Conservation (phyloP, 2,797 vertebrate species). For the Heterohyrax brucei region DNA sequence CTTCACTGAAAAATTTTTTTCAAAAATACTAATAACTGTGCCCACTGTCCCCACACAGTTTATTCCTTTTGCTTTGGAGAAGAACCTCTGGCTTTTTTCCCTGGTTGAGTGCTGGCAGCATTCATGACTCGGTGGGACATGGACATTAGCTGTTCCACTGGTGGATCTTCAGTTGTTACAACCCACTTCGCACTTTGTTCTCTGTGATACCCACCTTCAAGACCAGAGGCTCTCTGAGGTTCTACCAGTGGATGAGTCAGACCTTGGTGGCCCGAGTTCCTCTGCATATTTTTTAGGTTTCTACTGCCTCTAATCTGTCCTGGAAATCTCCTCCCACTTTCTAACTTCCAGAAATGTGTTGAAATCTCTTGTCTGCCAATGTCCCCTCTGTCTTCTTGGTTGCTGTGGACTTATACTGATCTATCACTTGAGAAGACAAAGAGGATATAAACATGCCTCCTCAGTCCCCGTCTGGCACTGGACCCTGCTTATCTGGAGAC, state of each 20-base stretch:
- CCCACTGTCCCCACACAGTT: not conserved
- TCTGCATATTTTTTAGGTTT: not conserved
- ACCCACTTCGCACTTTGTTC: not conserved
- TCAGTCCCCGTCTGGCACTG: not conserved
- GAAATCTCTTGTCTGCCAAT: not conserved
- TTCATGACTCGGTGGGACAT: not conserved
- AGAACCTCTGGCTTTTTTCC: not conserved
- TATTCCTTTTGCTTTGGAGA: not conserved
- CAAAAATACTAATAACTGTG: too few species aligned
- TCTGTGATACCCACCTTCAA: not conserved
- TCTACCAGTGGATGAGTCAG: too few species aligned
- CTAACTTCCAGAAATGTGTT: not conserved
- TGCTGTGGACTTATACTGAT: not conserved
- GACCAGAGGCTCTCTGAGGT: not conserved
- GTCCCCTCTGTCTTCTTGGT: not conserved
- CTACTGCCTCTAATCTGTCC: not conserved
- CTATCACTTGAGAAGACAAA: not conserved
- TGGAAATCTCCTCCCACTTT: not conserved
- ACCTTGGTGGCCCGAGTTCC: not conserved
- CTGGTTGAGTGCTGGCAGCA: not conserved
- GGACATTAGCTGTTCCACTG: accelerated
- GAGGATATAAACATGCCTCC: not conserved
- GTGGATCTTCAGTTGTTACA: not conserved
- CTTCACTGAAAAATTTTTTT: not conserved
- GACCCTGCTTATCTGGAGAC: not conserved